phyloP scores from a whole-genome alignment of 1,140 invertebrate species.

The Plectrocnemia conspersa region DNA sequence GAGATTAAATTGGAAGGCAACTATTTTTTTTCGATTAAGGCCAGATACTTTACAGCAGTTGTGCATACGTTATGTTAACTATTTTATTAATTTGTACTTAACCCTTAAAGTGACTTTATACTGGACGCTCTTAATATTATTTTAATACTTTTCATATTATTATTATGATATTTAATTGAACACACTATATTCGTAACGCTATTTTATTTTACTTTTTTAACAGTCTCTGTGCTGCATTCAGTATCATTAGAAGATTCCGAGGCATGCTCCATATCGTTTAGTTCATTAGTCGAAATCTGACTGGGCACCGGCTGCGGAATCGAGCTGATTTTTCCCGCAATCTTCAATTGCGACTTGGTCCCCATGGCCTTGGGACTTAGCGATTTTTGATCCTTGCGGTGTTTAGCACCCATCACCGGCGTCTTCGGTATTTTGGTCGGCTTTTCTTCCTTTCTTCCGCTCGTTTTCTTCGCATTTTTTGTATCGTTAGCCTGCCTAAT shows the following conservation, averaged over 20 bases:
- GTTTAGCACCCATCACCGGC: constrained; percentile 25
- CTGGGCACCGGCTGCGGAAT: constrained; percentile 39
- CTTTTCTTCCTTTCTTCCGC: constrained; percentile 4
- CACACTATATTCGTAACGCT: neutral
- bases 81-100: neutral
- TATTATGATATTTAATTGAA: too few species aligned
- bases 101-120: neutral
- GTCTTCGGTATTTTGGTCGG: constrained; percentile 32
- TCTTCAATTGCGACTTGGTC: constrained; percentile 36
- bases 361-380: constrained; percentile 23
- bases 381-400: constrained; percentile 16
- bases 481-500: constrained; percentile 43
- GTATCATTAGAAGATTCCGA: constrained; percentile 51
- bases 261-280: constrained; percentile 45
- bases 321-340: constrained; percentile 14
- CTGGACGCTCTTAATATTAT: neutral
- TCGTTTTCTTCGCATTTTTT: constrained; percentile 37
- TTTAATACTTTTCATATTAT: neutral
- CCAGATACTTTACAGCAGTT: too few species aligned
- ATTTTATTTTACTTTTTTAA: constrained; percentile 41
- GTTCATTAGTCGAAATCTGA: constrained; percentile 39
- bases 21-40: too few species aligned
- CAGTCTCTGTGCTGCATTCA: constrained; percentile 50
- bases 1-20: too few species aligned
- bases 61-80: too few species aligned